phyloP scores from a whole-genome alignment of 2,888 invertebrate species.

The Stomorhina lunata region DNA sequence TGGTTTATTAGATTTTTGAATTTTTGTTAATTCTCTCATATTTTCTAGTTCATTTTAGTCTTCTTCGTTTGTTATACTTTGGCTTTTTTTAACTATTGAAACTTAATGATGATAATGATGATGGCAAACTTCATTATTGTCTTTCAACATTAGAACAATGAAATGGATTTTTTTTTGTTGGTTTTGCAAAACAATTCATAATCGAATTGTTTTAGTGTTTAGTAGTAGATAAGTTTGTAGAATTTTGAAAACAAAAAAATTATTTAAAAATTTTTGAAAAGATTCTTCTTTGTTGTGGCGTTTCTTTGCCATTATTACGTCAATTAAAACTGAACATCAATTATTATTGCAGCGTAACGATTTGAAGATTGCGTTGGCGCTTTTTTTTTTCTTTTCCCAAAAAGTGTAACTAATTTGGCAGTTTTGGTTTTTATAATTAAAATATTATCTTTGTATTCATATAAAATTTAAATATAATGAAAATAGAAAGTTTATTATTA shows the following conservation, averaged over 20 bases:
- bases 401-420: not conserved
- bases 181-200: not conserved
- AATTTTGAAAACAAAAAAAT: not conserved
- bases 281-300: conserved; percentile 17
- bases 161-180: not conserved
- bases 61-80: not conserved
- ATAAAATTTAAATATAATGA: no score
- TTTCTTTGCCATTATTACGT: conserved; percentile 33
- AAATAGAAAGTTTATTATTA: no score
- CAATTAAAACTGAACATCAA: conserved; percentile 44
- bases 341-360: conserved; percentile 9
- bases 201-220: not conserved
- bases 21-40: conserved; percentile 11
- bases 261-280: conserved; percentile 4
- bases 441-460: no score
- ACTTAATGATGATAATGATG: not conserved
- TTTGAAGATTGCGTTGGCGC: not conserved
- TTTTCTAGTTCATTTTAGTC: conserved; percentile 5
- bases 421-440: not conserved
- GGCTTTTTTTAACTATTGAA: no score
- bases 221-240: not conserved
- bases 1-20: not conserved
- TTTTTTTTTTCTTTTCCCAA: no score
- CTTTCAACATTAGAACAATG: conserved; percentile 12
- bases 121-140: conserved; percentile 10